Evolutionary conservation across 2,888 invertebrate genomes (phyloP).

Genomic region (Scelioninae gen. 2): DNA sequence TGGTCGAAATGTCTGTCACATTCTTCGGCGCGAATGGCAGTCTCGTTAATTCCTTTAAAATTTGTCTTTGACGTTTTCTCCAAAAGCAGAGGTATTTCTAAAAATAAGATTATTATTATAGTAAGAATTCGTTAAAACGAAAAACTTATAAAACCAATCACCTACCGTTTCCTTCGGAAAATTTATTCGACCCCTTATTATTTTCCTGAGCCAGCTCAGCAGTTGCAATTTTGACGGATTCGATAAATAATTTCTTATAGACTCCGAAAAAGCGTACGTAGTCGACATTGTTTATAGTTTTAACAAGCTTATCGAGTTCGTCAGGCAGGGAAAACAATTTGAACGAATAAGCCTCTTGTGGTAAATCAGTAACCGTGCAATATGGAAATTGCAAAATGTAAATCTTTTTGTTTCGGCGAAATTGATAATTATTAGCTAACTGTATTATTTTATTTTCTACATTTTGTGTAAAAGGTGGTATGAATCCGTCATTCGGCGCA

Average conservation of each 20-base stretch:
- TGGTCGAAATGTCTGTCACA: constrained; percentile 19
- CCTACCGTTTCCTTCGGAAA: constrained; percentile 39
- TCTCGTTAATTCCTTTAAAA: constrained; percentile 12
- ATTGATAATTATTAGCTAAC: constrained; percentile 68
- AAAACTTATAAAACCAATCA: no score
- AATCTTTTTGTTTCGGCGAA: constrained; percentile 66
- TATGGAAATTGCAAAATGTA: constrained; percentile 71
- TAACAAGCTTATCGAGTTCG: constrained; percentile 69
- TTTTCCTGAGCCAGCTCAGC: constrained; percentile 59
- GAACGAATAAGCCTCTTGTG: constrained; percentile 70
- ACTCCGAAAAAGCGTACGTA: constrained; percentile 63
- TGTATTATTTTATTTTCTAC: constrained; percentile 68
- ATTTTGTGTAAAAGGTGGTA: constrained; percentile 67
- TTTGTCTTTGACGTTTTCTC: constrained; percentile 5
- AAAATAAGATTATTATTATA: no score
- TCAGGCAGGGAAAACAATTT: constrained; percentile 68
- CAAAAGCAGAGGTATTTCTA: constrained; percentile 32
- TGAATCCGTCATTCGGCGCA: constrained; percentile 57
- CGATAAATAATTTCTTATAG: constrained; percentile 65
- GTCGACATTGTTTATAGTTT: constrained; percentile 66
- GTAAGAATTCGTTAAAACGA: no score
- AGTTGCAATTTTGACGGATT: constrained; percentile 66
- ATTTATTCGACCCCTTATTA: constrained; percentile 19
- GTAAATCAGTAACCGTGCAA: constrained; percentile 68
- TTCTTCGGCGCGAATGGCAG: constrained; percentile 18